These are phyloP conservation scores for Arctocebus calabarensis DNA, from an alignment of 2,797 vertebrate genomes.

Conservation along the genomic window DNA sequence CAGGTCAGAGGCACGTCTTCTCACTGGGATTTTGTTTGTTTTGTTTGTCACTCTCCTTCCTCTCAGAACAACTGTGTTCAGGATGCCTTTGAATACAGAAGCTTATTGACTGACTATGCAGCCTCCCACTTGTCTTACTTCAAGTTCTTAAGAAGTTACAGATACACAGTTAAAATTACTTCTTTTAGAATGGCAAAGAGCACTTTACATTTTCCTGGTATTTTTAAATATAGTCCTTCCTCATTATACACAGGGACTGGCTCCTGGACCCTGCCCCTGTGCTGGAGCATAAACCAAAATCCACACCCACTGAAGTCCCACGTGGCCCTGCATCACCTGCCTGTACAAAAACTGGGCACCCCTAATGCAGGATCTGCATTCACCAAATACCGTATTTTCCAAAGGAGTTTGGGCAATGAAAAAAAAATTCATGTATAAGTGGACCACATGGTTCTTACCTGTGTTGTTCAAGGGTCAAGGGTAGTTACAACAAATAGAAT, in stretches of 20 bases:
- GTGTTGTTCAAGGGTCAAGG: neutral
- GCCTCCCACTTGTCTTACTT: neutral
- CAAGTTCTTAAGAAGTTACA: neutral
- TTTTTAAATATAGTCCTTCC: neutral
- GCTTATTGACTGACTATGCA: neutral
- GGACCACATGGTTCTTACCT: neutral
- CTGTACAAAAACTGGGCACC: neutral
- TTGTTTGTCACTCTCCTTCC: neutral
- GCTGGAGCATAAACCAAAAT: neutral
- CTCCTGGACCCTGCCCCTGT: neutral
- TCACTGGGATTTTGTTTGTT: neutral
- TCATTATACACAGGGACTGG: neutral
- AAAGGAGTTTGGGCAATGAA: neutral
- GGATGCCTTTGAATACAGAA: neutral
- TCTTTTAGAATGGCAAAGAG: neutral
- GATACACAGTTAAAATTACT: neutral
- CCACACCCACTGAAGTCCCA: rapidly evolving
- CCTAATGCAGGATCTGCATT: neutral
- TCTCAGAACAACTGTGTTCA: neutral
- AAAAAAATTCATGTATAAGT: neutral
- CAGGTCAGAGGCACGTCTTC: neutral
- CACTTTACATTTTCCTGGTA: neutral
- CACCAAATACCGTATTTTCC: neutral
- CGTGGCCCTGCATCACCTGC: too few relatives aligned
- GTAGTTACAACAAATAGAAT: constrained; percentile 20